Conservation (phyloP, 2,797 vertebrate genomes). For the Heliangelus exortis region DNA sequence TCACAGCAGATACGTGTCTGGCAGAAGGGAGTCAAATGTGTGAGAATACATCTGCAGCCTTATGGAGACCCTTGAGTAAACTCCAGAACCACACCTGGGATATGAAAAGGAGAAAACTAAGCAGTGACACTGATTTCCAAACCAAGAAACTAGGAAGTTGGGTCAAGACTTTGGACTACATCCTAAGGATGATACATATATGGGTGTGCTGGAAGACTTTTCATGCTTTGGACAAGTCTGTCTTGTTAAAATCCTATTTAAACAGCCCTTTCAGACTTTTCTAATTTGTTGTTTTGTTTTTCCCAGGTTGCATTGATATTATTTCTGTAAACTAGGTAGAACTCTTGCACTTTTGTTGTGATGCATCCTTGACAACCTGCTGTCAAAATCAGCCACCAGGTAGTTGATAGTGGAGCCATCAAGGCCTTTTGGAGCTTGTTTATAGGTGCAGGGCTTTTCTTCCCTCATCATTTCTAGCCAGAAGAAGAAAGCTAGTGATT, state of each 20-base stretch:
- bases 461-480: rapidly evolving
- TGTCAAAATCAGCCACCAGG: background rate
- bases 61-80: background rate
- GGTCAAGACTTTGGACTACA: background rate
- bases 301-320: background rate
- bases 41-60: background rate
- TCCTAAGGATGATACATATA: background rate
- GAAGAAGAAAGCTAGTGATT: background rate
- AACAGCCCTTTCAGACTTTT: background rate
- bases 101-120: background rate
- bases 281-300: background rate
- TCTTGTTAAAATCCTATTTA: background rate
- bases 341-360: background rate
- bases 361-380: background rate
- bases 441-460: background rate
- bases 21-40: background rate
- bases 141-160: background rate
- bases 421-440: rapidly evolving
- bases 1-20: background rate
- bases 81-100: background rate
- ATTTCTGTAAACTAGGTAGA: background rate
- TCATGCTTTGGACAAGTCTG: background rate
- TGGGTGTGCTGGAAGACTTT: background rate
- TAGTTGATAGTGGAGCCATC: background rate
- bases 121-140: background rate